Base-by-base conservation (phyloP, 2,113 vertebrate species). In the Xenopus borealis region DNA sequence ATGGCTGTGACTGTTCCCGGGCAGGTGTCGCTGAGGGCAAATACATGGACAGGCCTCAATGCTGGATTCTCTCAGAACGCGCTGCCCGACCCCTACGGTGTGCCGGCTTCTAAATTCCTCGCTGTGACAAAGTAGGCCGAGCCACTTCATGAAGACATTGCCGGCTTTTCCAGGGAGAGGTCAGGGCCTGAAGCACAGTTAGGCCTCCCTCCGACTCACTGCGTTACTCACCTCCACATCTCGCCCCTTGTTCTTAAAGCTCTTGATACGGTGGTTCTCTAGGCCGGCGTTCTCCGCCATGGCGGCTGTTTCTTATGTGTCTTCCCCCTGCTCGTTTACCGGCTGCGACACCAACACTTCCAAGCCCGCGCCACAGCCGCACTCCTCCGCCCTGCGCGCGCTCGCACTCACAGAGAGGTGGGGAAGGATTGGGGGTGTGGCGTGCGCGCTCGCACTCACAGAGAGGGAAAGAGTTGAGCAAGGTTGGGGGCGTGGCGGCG, bases 261-360 rank as follows among this genome's bases (percentile, higher is more conserved):
- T 97, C 88, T 97, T 97, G 87, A 97, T 95, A 86, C 95, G 95
- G 85, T 97, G 95, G 85, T 97, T 97, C 81, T 97, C 95, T 87
- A 95, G 94, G 91, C 94, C 94, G 85, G 92, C 93, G 87, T 93
- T 94, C 80, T 95, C 94, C 88, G 94, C 95, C 93, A 96, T 95
- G 90, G 91, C 93, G 90, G 82, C 59, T 63, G 17, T 23, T 16
- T 50, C 10, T 52, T 8, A 33, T n/a, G 40, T 30, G 4, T 11
- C 14, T 64, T 33, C 17, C 62, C 30, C 62, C 55, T 83, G 69
- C 61, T 82, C 77, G 73, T 62, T 16, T 69, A 75, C 73, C 73
- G 73, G 73, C 73, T 69, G 73, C 73, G 57, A 69, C 72, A 62
- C 2, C 23, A 47, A 12, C 9, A 10, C 12, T 47, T 27, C 57